A percentile compares a stretch with the other conserved stretches of the same genome.
phyloP scores from a whole-genome alignment of 2,113 vertebrate genomes.

The Acanthisitta chloris region DNA sequence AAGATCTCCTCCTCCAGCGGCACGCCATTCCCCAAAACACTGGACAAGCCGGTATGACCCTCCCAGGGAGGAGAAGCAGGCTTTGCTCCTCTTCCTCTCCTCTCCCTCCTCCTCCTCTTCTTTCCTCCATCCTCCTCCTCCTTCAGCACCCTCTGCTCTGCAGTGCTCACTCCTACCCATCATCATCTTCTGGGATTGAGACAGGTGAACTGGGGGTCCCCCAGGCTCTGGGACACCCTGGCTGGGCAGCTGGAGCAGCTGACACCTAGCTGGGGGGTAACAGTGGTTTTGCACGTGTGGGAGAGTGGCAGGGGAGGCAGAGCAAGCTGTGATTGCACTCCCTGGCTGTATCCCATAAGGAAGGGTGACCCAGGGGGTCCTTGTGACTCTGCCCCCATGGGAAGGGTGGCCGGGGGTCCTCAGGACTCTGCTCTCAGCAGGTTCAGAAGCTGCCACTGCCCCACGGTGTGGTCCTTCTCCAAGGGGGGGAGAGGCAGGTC shows the following conservation, averaged over 20 bases:
- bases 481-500: not conserved
- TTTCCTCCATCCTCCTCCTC: not conserved
- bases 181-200: not conserved
- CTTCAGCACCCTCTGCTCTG: not conserved
- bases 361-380: not conserved
- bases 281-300: not conserved
- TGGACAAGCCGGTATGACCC: constrained; percentile 96
- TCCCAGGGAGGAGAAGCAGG: constrained; percentile 13
- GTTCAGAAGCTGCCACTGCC: not conserved
- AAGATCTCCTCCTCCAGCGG: constrained; percentile 88
- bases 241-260: not conserved
- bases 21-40: constrained; percentile 84
- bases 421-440: not conserved
- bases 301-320: not conserved
- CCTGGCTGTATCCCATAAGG: not conserved
- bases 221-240: not conserved
- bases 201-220: not conserved
- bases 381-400: not conserved
- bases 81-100: constrained; percentile 10
- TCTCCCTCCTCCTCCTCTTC: not conserved
- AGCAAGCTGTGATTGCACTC: not conserved
- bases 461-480: not conserved
- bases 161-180: not conserved
- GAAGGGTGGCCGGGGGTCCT: not conserved
- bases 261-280: not conserved